These are phyloP conservation scores for Zalophus californianus DNA, from an alignment of 2,797 vertebrate species.

Conservation along the genomic window DNA sequence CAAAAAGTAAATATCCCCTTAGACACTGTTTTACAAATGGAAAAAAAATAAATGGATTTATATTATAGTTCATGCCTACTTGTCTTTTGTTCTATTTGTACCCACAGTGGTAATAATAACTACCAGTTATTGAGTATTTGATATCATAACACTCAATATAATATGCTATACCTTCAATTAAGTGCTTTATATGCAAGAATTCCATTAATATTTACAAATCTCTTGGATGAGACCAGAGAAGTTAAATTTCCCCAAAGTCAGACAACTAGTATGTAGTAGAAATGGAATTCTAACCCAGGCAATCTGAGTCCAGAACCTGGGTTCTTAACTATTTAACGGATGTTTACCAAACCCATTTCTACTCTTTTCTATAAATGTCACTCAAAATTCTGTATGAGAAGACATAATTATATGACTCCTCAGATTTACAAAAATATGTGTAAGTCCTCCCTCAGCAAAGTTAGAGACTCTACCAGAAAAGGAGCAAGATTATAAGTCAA, in stretches of 20 bases:
- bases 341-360: slow-evolving; percentile 25
- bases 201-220: not conserved
- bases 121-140: slow-evolving; percentile 5
- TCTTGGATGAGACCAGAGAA: not conserved
- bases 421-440: not conserved
- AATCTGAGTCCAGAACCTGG: not conserved
- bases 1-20: not conserved
- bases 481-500: slow-evolving; percentile 35
- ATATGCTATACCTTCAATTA: not conserved
- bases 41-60: slow-evolving; percentile 28
- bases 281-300: not conserved
- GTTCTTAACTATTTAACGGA: not conserved
- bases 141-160: not conserved
- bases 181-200: not conserved
- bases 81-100: slow-evolving; percentile 47
- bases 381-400: slow-evolving; percentile 41
- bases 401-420: not conserved
- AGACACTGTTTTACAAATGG: not conserved
- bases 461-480: not conserved
- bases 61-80: not conserved
- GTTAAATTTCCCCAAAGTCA: not conserved
- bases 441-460: slow-evolving; percentile 17
- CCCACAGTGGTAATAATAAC: not conserved
- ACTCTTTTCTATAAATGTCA: slow-evolving; percentile 18
- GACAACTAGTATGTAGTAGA: not conserved